phyloP scores from a whole-genome alignment of 2,113 vertebrate species.

The Oostethus manadensis region DNA sequence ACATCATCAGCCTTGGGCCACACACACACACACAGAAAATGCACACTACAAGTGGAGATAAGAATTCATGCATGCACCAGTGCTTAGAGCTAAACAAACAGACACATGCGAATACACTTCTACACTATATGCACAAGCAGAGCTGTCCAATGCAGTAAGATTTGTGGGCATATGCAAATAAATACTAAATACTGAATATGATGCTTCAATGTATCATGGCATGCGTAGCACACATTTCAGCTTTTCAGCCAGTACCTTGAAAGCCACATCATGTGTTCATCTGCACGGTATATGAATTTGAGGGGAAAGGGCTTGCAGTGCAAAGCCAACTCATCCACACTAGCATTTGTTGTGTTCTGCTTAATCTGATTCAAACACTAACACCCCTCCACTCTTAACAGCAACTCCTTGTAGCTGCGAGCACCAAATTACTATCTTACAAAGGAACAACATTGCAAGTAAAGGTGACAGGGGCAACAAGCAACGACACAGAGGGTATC shows the following conservation, averaged over 20 bases:
- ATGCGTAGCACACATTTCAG: not conserved
- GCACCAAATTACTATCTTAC: conserved; percentile 43
- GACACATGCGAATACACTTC: conserved; percentile 32
- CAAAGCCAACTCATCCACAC: conserved; percentile 58
- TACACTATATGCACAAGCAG: conserved; percentile 10
- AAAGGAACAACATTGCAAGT: conserved; percentile 27
- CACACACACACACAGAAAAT: conserved; percentile 24
- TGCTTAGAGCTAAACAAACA: conserved; percentile 42
- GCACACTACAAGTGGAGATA: conserved; percentile 46
- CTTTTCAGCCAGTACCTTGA: conserved; percentile 45
- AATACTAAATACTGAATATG: conserved; percentile 24
- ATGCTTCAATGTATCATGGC: not conserved
- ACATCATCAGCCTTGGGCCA: conserved; percentile 54
- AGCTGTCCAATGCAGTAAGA: conserved; percentile 38
- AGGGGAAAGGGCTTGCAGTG: conserved; percentile 49
- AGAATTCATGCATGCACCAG: conserved; percentile 38
- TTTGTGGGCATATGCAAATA: conserved; percentile 31
- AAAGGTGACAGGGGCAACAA: conserved; percentile 35
- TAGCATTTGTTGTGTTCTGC: conserved; percentile 60
- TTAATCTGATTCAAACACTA: conserved; percentile 62
- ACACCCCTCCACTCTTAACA: conserved; percentile 42
- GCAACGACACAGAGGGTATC: conserved; percentile 21
- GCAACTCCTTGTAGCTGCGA: conserved; percentile 38
- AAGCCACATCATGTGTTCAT: conserved; percentile 38
- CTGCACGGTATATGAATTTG: conserved; percentile 39